Base-by-base conservation (phyloP, 2,113 vertebrate genomes). In the Aix galericulata region DNA sequence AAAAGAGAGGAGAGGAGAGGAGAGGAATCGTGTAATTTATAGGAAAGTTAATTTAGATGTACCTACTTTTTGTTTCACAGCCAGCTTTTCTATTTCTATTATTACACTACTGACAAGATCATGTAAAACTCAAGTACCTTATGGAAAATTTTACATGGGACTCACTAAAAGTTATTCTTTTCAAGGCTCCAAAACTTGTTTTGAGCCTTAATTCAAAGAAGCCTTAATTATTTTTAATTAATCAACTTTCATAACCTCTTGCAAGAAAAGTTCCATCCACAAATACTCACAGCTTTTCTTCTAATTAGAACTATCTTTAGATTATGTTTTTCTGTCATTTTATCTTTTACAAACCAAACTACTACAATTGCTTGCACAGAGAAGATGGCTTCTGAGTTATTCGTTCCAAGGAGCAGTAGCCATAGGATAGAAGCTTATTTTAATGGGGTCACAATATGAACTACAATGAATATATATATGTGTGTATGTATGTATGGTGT, bases 71-170 rank as follows among this genome's bases (percentile, higher is more conserved):
- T 88, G 85, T 84, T 95, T 81, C 68, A 79, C 50, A 90, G 88
- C 80, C 94, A 95, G 76, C 32, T 93, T 95, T 82, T 68, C 71
- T 67, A 58, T 83, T 94, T 90, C 72, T 93, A 48, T 46, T 94
- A 82, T 94, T 86, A 56, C 27, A 25, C 46, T 74, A 82, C 75
- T 83, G 88, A 93, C 68, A 83, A 88, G 64, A 72, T 92, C 77
- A 72, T 91, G 73, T 75, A 84, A 90, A 96, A 75, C 52, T 78
- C 52, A 72, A 44, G 62, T 48, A 90, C 56, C 72, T 53, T 52
- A 86, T 0, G 12, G 79, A 96, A 95, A 93, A 83, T 86, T 80
- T 94, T 88, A 59, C 42, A 59, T 34, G 20, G 91, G 21, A 59
- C 27, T 80, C n/a, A 69, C 34, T 75, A 64, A 55, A 92, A 95